Evolutionary conservation across 2,797 vertebrate species (phyloP), one percentile per base, ranked within the genome.

Genomic region (Schizopygopsis pylzovi): DNA sequence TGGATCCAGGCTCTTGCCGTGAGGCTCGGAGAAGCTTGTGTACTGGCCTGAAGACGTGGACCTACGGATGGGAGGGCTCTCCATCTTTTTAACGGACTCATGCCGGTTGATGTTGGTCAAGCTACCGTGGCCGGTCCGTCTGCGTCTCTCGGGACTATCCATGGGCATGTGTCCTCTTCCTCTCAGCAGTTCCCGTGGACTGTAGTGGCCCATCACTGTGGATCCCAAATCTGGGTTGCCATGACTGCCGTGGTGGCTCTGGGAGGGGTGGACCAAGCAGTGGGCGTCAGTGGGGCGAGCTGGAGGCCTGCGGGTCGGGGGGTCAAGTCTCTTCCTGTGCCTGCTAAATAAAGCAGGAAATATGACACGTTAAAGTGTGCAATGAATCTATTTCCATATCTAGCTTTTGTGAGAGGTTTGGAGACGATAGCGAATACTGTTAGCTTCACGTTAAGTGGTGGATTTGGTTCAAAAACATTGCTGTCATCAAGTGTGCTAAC

Each of bases 21-120:
- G 94, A 85, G 96, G 96, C 72, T 98, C 97, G 25, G 93, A 95
- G 92, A 99, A 98, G 91, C 96, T 95, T 0, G 96, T 94, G 92
- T 99, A 99, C 87, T 99, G 98, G 84, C 98, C 97, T 8, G 98
- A 99, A 0, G 98, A 99, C 0, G 98, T 99, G 70, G 98, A 99
- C 89, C 98, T 97, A 90, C 98, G 96, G 79, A 99, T 98, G 0
- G 98, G 98, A 37, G 98, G 98, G 91, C 98, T 99, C 89, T 99
- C 98, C 0, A 96, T 95, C 94, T 98, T 99, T 95, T 98, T 98
- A 37, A 98, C 94, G 1, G 97, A 98, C 85, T 99, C 98, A 0
- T 99, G 97, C 9, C 98, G 96, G 90, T 96, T 98, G 93, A 99
- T 97, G 93, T 98, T 98, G 2, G 97, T 97, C 81, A 99, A 95